A percentile compares a stretch with the other conserved stretches of the same genome.
Conservation (phyloP, 2,888 invertebrate genomes). For the Orthosia gracilis region DNA sequence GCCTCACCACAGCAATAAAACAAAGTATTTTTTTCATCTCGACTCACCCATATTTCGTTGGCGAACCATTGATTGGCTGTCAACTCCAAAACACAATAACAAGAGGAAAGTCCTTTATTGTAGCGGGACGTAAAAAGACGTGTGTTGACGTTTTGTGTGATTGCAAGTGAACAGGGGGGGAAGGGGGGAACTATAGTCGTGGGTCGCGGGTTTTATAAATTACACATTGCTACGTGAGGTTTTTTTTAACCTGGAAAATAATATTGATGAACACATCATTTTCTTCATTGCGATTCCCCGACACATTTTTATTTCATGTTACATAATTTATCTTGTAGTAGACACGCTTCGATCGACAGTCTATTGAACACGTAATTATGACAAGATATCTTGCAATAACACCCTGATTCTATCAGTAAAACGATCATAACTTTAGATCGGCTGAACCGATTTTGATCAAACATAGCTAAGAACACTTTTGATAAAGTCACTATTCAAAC, state of each 20-base stretch:
- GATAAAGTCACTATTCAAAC: no score
- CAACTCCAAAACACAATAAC: conserved; percentile 76
- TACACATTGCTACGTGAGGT: not conserved
- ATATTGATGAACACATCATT: conserved; percentile 12
- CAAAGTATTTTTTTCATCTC: conserved; percentile 69
- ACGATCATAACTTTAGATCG: no score
- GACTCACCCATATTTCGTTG: conserved; percentile 69
- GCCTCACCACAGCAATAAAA: conserved; percentile 60
- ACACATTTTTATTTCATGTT: no score
- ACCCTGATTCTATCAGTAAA: no score
- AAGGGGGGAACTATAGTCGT: not conserved
- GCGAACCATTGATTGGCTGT: conserved; percentile 77
- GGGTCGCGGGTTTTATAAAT: conserved; percentile 6
- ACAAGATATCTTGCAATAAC: no score
- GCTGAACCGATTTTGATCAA: no score
- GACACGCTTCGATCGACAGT: no score
- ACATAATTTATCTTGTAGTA: no score
- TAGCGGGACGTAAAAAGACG: conserved; percentile 71
- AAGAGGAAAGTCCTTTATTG: conserved; percentile 71
- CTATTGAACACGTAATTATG: no score
- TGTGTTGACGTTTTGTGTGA: conserved; percentile 61
- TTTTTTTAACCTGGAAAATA: not conserved
- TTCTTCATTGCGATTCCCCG: not conserved
- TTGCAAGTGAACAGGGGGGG: conserved; percentile 41
- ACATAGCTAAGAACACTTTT: no score